A percentile compares a stretch with the other conserved stretches of the same genome.
Conservation (phyloP, 2,888 invertebrate species). For the Isoperla grammatica region DNA sequence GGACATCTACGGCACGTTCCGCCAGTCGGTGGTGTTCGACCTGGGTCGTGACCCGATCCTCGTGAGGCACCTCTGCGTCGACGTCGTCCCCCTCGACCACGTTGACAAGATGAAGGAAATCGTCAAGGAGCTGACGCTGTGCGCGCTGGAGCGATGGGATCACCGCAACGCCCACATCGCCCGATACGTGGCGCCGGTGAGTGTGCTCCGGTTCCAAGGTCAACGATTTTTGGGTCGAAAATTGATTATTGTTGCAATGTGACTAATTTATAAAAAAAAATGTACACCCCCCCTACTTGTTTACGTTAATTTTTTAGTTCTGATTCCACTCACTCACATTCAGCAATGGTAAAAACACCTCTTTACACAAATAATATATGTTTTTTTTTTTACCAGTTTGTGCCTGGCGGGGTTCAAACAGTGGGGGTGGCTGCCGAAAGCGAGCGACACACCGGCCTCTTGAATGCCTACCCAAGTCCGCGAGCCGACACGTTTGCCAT, state of each 20-base stretch:
- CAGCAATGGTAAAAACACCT: neutral
- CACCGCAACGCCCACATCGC: slow-evolving; percentile 50
- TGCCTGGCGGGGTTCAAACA: slow-evolving; percentile 38
- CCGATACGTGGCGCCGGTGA: slow-evolving; percentile 50
- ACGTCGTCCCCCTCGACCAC: slow-evolving; percentile 66
- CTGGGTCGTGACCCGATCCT: slow-evolving; percentile 60
- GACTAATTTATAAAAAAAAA: no score
- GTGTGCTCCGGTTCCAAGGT: neutral
- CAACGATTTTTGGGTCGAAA: no score
- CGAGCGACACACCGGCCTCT: slow-evolving; percentile 51
- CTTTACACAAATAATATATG: no score
- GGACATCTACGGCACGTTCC: slow-evolving; percentile 70
- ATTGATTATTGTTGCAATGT: no score
- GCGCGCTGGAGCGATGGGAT: slow-evolving; percentile 58
- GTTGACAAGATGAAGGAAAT: slow-evolving; percentile 58
- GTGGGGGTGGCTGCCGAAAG: slow-evolving; percentile 44
- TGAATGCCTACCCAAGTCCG: slow-evolving; percentile 60
- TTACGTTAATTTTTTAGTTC: neutral
- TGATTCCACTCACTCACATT: neutral
- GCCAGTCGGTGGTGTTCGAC: slow-evolving; percentile 71
- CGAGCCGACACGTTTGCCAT: slow-evolving; percentile 59
- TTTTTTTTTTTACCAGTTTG: neutral
- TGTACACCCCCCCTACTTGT: no score
- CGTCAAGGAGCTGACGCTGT: slow-evolving; percentile 51
- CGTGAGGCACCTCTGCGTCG: slow-evolving; percentile 64